These are phyloP conservation scores for Corythaeola cristata DNA, from an alignment of 2,113 vertebrate genomes.

Conservation along the genomic window DNA sequence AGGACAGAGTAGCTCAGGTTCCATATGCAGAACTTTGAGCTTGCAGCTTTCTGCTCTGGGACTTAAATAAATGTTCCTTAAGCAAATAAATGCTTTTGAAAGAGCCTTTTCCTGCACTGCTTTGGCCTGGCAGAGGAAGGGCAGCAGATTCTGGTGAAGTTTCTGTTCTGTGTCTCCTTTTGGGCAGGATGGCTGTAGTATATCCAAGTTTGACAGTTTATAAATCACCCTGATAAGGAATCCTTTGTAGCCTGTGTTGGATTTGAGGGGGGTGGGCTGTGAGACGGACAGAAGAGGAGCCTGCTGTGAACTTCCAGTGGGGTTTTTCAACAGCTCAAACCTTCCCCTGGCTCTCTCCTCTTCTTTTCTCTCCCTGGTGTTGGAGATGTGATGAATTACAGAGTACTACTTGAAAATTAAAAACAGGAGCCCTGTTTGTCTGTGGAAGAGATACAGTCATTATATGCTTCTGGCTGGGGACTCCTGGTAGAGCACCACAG, in stretches of 20 bases:
- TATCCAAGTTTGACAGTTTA: slow-evolving; percentile 28
- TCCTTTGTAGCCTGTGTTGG: neutral
- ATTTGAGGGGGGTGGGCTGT: neutral
- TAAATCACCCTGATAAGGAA: slow-evolving; percentile 39
- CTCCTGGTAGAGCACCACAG: neutral
- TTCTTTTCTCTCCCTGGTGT: neutral
- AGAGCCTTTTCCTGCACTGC: neutral
- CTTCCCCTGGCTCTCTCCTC: neutral
- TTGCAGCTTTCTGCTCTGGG: neutral
- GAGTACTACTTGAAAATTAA: neutral
- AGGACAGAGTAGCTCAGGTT: neutral
- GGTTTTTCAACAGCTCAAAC: neutral
- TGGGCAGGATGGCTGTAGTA: slow-evolving; percentile 12
- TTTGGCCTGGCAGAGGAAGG: neutral
- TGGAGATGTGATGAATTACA: neutral
- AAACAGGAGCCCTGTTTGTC: neutral
- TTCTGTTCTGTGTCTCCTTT: slow-evolving; percentile 13
- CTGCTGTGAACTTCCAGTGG: neutral
- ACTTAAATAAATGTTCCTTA: neutral
- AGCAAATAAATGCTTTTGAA: neutral
- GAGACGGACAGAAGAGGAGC: neutral
- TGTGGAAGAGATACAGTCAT: neutral
- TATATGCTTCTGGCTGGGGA: neutral
- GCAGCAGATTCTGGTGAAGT: neutral
- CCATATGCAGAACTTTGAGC: neutral